These are phyloP conservation scores for Archilochus colubris DNA, from an alignment of 2,113 vertebrate genomes.

Conservation along the genomic window DNA sequence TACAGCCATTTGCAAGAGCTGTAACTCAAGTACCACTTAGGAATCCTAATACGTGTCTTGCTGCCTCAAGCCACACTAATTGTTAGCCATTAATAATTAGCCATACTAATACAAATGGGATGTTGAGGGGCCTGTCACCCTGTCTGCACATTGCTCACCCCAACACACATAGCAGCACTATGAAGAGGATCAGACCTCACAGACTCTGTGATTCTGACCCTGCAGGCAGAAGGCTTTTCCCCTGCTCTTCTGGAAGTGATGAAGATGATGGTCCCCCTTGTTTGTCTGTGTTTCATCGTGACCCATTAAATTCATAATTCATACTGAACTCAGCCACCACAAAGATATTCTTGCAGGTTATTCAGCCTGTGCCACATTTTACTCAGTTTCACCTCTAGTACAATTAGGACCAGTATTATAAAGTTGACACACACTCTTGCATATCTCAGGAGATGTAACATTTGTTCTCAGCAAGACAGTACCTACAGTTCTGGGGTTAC, in stretches of 20 bases:
- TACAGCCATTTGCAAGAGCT: not conserved
- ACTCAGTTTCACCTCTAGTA: not conserved
- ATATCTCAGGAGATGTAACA: not conserved
- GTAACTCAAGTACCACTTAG: not conserved
- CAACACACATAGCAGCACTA: not conserved
- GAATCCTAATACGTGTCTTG: accelerated
- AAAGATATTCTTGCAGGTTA: not conserved
- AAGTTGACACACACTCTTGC: not conserved
- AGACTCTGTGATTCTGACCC: too few species aligned
- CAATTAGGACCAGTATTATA: not conserved
- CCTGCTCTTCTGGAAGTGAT: not conserved
- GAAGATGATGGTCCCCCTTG: not conserved
- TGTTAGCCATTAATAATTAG: not conserved
- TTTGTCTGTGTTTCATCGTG: not conserved
- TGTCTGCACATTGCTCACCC: not conserved
- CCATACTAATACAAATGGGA: not conserved
- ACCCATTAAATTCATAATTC: not conserved
- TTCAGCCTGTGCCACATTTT: not conserved
- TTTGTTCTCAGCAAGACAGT: not conserved
- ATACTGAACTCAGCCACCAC: not conserved
- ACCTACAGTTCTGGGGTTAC: not conserved
- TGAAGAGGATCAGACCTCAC: not conserved
- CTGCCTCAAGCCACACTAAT: not conserved
- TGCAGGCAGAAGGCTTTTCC: not conserved
- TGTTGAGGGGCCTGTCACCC: not conserved